Percentiles rank a stretch among this genome's conserved stretches.
Evolutionary conservation across 2,113 vertebrate species (phyloP).

Genomic region (Dendrocopos noguchii): DNA sequence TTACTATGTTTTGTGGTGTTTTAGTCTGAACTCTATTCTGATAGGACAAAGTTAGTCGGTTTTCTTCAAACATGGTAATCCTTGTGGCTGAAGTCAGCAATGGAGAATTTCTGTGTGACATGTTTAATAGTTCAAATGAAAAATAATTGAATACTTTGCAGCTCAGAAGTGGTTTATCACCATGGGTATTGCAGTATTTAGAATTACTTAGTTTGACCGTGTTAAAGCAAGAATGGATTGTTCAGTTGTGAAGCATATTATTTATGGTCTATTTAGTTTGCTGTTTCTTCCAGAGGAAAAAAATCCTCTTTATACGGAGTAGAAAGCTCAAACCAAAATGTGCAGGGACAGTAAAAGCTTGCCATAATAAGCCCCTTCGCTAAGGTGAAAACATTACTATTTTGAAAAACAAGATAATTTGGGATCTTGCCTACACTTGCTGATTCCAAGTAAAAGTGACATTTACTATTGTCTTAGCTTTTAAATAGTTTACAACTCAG

Average conservation of each 20-base stretch:
- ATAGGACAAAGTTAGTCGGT: slow-evolving; percentile 18
- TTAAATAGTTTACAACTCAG: slow-evolving; percentile 2
- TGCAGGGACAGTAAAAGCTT: background rate
- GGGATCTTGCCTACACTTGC: slow-evolving; percentile 7
- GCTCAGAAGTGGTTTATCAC: slow-evolving; percentile 38
- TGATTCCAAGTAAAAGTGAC: slow-evolving; percentile 31
- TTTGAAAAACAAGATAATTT: slow-evolving; percentile 52
- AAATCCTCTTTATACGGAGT: slow-evolving; percentile 24
- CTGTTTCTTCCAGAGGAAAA: slow-evolving; percentile 56
- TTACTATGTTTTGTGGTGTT: background rate
- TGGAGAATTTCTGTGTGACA: slow-evolving; percentile 30
- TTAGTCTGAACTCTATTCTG: slow-evolving; percentile 28
- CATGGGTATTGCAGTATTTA: slow-evolving; percentile 44
- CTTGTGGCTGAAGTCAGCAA: slow-evolving; percentile 21
- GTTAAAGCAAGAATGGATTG: slow-evolving; percentile 24
- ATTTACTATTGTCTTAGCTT: background rate
- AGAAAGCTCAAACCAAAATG: slow-evolving; percentile 36
- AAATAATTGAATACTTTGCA: slow-evolving; percentile 51
- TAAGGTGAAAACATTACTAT: slow-evolving; percentile 42
- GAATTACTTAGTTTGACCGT: slow-evolving; percentile 32
- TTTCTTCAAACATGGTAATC: slow-evolving; percentile 6
- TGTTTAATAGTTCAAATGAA: slow-evolving; percentile 54
- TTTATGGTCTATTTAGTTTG: slow-evolving; percentile 24
- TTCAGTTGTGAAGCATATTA: slow-evolving; percentile 27
- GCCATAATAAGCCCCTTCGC: slow-evolving; percentile 5